Conservation (phyloP, 2,113 vertebrate genomes). For the Psilopsiagon aurifrons region DNA sequence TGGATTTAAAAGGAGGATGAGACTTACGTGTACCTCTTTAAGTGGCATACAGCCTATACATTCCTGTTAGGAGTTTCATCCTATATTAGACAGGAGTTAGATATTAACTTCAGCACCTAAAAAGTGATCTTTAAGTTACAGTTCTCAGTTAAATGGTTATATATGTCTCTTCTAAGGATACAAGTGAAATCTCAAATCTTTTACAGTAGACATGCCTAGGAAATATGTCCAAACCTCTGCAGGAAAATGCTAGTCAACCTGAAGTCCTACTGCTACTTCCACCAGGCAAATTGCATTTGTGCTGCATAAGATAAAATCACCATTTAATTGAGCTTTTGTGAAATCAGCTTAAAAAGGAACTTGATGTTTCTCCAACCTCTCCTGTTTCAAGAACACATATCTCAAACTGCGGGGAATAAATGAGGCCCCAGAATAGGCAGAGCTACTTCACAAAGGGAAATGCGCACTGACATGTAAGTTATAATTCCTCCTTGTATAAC, state of each 20-base stretch:
- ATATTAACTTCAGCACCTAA: background rate
- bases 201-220: background rate
- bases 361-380: background rate
- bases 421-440: background rate
- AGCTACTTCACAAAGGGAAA: constrained; percentile 1
- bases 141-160: background rate
- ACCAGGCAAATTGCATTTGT: constrained; percentile 18
- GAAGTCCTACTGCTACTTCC: constrained; percentile 10
- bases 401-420: constrained; percentile 1
- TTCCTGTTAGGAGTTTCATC: background rate
- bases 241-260: background rate
- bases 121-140: background rate
- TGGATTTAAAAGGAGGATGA: background rate
- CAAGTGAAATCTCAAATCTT: background rate
- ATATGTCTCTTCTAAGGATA: background rate
- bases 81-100: background rate
- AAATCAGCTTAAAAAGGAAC: constrained; percentile 30
- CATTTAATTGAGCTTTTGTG: constrained; percentile 42
- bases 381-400: background rate
- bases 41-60: background rate
- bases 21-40: background rate
- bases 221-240: background rate
- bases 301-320: constrained; percentile 15
- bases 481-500: constrained; percentile 3
- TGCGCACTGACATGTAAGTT: background rate